Conservation (phyloP, 1,140 invertebrate species). For the Drosophila carrolli region DNA sequence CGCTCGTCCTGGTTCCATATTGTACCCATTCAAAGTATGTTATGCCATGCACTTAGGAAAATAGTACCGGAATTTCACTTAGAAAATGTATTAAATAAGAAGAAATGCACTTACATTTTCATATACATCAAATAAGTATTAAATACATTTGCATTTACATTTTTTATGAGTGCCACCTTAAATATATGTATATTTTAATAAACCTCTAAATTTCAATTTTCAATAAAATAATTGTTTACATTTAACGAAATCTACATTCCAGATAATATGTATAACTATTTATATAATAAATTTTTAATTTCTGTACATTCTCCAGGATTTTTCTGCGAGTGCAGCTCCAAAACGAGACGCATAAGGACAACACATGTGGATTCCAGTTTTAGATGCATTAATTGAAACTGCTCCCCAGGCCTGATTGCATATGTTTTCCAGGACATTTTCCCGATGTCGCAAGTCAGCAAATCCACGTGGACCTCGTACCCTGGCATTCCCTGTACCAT, state of each 20-base stretch:
- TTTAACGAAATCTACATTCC: too few species aligned
- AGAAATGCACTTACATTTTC: too few species aligned
- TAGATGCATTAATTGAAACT: slow-evolving; percentile 11
- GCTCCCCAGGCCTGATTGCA: slow-evolving; percentile 39
- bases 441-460: slow-evolving; percentile 10
- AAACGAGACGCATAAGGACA: slow-evolving; percentile 46
- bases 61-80: neutral
- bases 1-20: slow-evolving; percentile 21
- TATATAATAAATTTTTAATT: too few species aligned
- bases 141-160: too few species aligned
- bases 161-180: too few species aligned
- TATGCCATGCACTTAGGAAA: neutral
- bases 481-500: neutral
- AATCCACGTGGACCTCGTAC: slow-evolving; percentile 46
- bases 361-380: slow-evolving; percentile 47
- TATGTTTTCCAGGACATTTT: slow-evolving; percentile 54
- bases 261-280: too few species aligned
- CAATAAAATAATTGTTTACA: too few species aligned
- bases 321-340: slow-evolving; percentile 8
- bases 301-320: neutral
- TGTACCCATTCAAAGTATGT: slow-evolving; percentile 7
- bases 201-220: too few species aligned
- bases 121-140: too few species aligned
- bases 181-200: too few species aligned
- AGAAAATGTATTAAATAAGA: too few species aligned